phyloP scores from a whole-genome alignment of 2,113 vertebrate species.

The Lycocorax pyrrhopterus region DNA sequence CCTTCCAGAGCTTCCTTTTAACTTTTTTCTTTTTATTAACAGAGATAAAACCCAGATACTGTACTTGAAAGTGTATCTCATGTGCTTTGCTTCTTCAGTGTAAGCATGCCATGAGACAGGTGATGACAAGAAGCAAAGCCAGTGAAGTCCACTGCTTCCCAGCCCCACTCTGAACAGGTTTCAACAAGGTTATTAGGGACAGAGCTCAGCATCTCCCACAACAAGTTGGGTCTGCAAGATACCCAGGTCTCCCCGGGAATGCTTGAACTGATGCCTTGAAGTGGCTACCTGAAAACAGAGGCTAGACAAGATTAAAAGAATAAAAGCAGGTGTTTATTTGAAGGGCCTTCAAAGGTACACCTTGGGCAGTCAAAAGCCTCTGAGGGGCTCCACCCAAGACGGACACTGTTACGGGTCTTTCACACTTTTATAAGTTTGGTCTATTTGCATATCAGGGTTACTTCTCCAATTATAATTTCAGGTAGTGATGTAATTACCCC shows the following conservation, averaged over 20 bases:
- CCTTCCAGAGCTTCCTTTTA: neutral
- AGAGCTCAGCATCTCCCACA: neutral
- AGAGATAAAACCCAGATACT: neutral
- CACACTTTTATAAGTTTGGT: neutral
- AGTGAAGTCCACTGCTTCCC: neutral
- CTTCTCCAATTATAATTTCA: neutral
- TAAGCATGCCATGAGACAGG: accelerated
- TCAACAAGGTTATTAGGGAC: neutral
- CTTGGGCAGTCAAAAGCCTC: neutral
- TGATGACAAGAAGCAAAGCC: neutral
- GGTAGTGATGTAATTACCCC: neutral
- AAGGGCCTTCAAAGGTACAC: neutral
- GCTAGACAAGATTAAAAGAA: neutral
- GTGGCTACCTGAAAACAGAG: neutral
- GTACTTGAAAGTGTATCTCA: neutral
- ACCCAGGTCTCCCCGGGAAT: neutral
- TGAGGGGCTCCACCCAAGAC: neutral
- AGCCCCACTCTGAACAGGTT: neutral
- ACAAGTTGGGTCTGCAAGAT: neutral
- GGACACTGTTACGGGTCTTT: neutral
- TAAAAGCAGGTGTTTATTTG: neutral
- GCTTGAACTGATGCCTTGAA: neutral
- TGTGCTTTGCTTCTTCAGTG: neutral
- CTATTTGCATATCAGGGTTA: neutral
- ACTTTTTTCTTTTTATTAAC: neutral